A percentile compares a stretch with the other conserved stretches of the same genome.
Evolutionary conservation across 2,113 vertebrate genomes (phyloP).

Genomic region (Catagonus wagneri): DNA sequence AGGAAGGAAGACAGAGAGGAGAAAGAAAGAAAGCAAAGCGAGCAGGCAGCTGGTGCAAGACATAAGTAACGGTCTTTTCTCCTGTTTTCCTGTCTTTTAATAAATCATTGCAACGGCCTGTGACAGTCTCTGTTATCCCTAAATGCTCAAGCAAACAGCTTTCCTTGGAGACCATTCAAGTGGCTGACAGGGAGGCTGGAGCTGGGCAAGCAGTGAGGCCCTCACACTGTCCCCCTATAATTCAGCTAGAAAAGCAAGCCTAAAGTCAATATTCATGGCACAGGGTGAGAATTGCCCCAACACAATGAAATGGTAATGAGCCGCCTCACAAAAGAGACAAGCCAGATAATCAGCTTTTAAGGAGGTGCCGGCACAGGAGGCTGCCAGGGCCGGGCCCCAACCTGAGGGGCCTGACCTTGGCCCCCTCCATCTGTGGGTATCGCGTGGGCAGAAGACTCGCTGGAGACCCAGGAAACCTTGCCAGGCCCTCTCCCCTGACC

Average conservation of each 20-base stretch:
- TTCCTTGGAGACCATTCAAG: conserved; percentile 88
- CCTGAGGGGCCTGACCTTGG: conserved; percentile 75
- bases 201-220: conserved; percentile 81
- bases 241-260: conserved; percentile 92
- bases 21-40: conserved; percentile 48
- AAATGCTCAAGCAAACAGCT: conserved; percentile 90
- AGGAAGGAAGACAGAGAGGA: background rate
- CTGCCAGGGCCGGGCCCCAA: conserved; percentile 78
- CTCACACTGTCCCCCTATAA: conserved; percentile 85
- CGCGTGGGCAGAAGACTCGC: conserved; percentile 77
- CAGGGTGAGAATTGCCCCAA: conserved; percentile 68
- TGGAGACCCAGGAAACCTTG: conserved; percentile 83
- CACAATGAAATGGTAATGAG: conserved; percentile 91
- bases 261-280: conserved; percentile 90
- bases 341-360: conserved; percentile 86
- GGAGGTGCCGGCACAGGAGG: conserved; percentile 81
- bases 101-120: conserved; percentile 88
- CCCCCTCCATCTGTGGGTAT: conserved; percentile 83
- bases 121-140: conserved; percentile 88
- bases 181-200: conserved; percentile 85
- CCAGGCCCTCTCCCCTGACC: conserved; percentile 31
- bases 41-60: conserved; percentile 89
- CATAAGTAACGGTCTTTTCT: conserved; percentile 82
- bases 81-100: conserved; percentile 85
- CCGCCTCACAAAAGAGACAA: conserved; percentile 84